Conservation (phyloP, 2,113 vertebrate genomes). For the Cariama cristata region DNA sequence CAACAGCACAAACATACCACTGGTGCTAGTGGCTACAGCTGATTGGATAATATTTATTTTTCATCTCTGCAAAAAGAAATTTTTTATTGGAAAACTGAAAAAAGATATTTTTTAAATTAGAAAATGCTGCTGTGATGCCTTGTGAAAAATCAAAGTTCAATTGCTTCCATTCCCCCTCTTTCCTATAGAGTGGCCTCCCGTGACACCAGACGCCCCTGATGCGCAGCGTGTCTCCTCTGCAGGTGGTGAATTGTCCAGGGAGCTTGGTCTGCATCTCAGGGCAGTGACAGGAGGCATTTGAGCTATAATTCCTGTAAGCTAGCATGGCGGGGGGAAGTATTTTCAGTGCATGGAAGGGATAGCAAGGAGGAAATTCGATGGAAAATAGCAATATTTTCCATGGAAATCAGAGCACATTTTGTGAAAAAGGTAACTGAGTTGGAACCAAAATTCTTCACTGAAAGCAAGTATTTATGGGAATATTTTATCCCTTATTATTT, state of each 20-base stretch:
- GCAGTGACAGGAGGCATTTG: not conserved
- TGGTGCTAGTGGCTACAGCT: not conserved
- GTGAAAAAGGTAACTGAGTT: not conserved
- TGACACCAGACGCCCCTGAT: too few species aligned
- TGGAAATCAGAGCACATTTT: not conserved
- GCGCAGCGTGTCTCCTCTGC: rapidly evolving
- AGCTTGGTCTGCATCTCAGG: not conserved
- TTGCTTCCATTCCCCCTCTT: not conserved
- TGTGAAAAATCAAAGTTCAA: not conserved
- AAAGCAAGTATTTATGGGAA: not conserved
- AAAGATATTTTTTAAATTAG: not conserved
- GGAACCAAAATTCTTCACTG: not conserved
- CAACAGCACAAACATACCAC: not conserved
- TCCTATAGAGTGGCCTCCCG: not conserved
- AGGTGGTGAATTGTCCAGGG: too few species aligned
- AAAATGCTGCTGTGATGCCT: not conserved
- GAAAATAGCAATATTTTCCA: not conserved
- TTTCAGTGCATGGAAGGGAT: not conserved
- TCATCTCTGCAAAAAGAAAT: not conserved
- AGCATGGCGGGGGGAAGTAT: rapidly evolving
- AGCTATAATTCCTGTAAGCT: not conserved
- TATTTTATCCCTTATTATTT: not conserved
- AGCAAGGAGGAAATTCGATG: not conserved
- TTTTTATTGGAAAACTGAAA: not conserved
- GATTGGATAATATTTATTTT: not conserved